phyloP scores from a whole-genome alignment of 1,140 invertebrate genomes.

The Ips nitidus region DNA sequence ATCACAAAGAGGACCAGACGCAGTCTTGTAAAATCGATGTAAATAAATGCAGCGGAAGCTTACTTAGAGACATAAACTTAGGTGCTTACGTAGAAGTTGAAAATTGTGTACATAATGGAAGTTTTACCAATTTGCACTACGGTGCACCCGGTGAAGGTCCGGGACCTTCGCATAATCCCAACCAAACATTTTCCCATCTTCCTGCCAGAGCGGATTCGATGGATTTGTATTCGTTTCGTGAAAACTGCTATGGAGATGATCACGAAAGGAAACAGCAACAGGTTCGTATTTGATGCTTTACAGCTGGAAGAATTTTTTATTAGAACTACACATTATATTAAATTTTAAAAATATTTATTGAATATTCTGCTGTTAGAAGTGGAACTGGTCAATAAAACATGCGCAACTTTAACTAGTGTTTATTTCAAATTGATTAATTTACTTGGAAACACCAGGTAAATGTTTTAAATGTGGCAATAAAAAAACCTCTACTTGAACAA shows the following conservation, averaged over 20 bases:
- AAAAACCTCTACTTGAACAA: too few relatives aligned
- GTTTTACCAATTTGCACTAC: slow-evolving; percentile 68
- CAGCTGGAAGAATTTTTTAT: background rate
- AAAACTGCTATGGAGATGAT: slow-evolving; percentile 68
- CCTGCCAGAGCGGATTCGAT: slow-evolving; percentile 63
- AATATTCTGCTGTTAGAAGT: too few relatives aligned
- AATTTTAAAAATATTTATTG: background rate
- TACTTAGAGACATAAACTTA: slow-evolving; percentile 58
- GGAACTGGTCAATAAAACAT: too few relatives aligned
- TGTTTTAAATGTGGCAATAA: too few relatives aligned
- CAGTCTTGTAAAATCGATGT: slow-evolving; percentile 27
- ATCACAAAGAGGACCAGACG: slow-evolving; percentile 35
- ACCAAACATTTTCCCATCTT: slow-evolving; percentile 50
- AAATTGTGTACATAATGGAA: slow-evolving; percentile 62
- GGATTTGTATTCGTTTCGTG: slow-evolving; percentile 66
- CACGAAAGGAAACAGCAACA: slow-evolving; percentile 43
- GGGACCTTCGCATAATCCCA: slow-evolving; percentile 36
- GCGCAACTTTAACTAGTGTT: too few relatives aligned
- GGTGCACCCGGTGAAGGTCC: slow-evolving; percentile 49
- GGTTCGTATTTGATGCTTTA: slow-evolving; percentile 15
- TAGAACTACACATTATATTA: slow-evolving; percentile 4
- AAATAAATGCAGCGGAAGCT: slow-evolving; percentile 48
- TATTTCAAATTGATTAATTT: too few relatives aligned
- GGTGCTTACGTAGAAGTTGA: slow-evolving; percentile 62
- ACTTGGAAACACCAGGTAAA: too few relatives aligned